Percentiles rank a stretch among this genome's conserved stretches.
These are phyloP conservation scores for Tachyglossus aculeatus DNA, from an alignment of 2,797 vertebrate genomes.

Conservation along the genomic window DNA sequence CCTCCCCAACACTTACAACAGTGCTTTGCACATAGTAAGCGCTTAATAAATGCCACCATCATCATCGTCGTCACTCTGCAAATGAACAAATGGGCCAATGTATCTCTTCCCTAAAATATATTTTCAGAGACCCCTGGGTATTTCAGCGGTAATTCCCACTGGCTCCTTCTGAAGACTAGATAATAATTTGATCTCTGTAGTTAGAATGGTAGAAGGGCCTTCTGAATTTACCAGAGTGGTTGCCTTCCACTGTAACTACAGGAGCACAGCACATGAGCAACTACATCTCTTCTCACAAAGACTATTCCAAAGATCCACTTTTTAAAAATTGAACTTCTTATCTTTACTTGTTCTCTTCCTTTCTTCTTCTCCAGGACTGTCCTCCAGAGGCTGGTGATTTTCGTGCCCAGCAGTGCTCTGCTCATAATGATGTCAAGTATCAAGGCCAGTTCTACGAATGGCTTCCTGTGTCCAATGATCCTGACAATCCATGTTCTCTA, in stretches of 20 bases:
- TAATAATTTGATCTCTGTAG: background rate
- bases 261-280: background rate
- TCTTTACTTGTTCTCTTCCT: background rate
- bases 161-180: background rate
- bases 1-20: no score
- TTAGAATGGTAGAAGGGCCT: background rate
- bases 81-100: background rate
- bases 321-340: background rate
- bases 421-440: constrained; percentile 90
- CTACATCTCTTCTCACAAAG: background rate
- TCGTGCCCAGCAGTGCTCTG: constrained; percentile 95
- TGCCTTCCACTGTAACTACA: background rate
- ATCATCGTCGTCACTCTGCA: background rate
- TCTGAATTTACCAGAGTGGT: background rate
- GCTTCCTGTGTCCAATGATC: constrained; percentile 92
- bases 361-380: constrained; percentile 82
- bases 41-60: no score
- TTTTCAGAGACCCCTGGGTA: background rate
- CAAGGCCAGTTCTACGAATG: constrained; percentile 92
- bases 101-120: background rate
- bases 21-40: no score
- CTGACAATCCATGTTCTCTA: constrained; percentile 91
- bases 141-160: background rate
- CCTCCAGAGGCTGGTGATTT: constrained; percentile 92
- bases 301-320: background rate